phyloP scores from a whole-genome alignment of 2,797 vertebrate species.

The Pangasius macronema region DNA sequence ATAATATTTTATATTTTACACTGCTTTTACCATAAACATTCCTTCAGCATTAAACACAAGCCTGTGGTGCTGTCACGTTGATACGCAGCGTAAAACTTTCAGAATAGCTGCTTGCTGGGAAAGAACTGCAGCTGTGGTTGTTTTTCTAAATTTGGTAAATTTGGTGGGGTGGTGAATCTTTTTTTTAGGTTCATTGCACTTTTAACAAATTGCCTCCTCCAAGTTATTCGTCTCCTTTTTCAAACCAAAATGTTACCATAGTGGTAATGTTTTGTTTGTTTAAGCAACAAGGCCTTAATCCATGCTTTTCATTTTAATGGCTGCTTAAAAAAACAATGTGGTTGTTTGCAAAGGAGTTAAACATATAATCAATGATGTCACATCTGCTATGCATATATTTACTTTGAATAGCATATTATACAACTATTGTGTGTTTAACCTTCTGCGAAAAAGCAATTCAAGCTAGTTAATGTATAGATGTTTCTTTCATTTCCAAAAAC shows the following conservation, averaged over 20 bases:
- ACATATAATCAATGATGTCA: neutral
- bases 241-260: neutral
- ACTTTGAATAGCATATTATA: neutral
- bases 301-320: conserved; percentile 2
- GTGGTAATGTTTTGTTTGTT: neutral
- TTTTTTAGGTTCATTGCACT: neutral
- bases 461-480: neutral
- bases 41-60: neutral
- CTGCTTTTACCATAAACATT: neutral
- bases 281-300: neutral
- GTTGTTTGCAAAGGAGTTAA: conserved; percentile 8
- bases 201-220: neutral
- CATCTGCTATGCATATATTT: neutral
- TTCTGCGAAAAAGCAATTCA: neutral
- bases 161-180: neutral
- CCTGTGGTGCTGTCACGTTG: neutral
- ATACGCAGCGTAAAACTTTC: neutral
- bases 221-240: neutral
- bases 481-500: neutral
- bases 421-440: neutral
- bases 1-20: no score
- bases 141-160: conserved; percentile 5
- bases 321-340: neutral
- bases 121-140: neutral
- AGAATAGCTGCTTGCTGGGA: neutral